Percentiles rank a stretch among this genome's conserved stretches.
Evolutionary conservation across 2,888 invertebrate genomes (phyloP).

Genomic region (Erebia palarica): DNA sequence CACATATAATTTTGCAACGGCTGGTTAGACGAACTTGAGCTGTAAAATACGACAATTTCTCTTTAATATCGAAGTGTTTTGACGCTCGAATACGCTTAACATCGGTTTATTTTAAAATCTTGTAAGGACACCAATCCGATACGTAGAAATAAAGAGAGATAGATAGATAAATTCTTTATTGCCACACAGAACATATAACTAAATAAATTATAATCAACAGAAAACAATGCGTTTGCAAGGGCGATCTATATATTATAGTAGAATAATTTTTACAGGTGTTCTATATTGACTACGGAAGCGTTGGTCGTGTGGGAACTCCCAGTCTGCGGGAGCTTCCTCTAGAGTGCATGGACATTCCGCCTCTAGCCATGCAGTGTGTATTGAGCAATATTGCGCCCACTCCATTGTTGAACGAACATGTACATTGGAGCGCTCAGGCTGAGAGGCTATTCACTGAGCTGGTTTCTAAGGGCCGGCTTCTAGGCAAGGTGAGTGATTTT

Average conservation of each 20-base stretch:
- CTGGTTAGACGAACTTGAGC: no score
- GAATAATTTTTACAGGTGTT: slow-evolving; percentile 76
- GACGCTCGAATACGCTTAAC: no score
- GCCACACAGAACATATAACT: no score
- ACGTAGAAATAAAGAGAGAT: no score
- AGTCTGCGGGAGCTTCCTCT: slow-evolving; percentile 70
- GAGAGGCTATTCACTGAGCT: slow-evolving; percentile 68
- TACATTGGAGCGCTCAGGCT: slow-evolving; percentile 84
- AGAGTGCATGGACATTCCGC: slow-evolving; percentile 65
- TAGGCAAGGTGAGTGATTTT: slow-evolving; percentile 68
- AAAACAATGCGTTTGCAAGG: no score
- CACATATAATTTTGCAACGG: no score
- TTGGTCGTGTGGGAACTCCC: slow-evolving; percentile 65
- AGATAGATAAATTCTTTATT: no score
- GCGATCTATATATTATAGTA: neutral
- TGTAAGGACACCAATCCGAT: no score
- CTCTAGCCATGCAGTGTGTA: slow-evolving; percentile 87
- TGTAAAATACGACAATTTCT: no score
- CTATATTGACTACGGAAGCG: slow-evolving; percentile 91
- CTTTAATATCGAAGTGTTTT: no score
- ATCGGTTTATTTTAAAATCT: no score
- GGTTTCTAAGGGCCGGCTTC: slow-evolving; percentile 56
- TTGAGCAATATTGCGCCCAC: slow-evolving; percentile 88
- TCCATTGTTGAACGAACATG: slow-evolving; percentile 79
- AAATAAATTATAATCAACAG: no score